These are phyloP conservation scores for Philantomba maxwellii DNA, from an alignment of 2,113 vertebrate species.

Conservation along the genomic window DNA sequence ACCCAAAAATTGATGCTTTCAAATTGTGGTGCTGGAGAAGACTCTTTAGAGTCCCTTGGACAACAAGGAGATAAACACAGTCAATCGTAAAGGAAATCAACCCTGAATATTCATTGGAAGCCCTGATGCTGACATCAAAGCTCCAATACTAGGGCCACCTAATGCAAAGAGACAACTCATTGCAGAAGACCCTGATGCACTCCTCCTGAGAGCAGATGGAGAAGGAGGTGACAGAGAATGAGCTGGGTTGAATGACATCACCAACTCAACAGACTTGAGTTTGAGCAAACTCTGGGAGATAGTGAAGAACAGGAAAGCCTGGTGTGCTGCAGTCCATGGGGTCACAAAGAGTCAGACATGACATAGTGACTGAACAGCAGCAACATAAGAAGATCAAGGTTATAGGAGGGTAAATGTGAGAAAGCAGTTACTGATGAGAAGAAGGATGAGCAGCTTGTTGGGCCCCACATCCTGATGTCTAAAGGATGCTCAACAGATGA, in stretches of 20 bases:
- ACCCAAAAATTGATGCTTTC: neutral
- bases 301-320: neutral
- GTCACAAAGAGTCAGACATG: neutral
- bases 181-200: neutral
- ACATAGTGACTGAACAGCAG: neutral
- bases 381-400: neutral
- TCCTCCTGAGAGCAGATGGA: neutral
- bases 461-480: accelerated
- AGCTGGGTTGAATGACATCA: neutral
- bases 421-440: accelerated
- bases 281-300: neutral
- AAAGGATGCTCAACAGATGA: no score
- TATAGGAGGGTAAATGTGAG: no score
- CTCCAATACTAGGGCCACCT: neutral
- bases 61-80: neutral
- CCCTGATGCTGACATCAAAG: neutral
- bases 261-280: neutral
- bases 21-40: neutral
- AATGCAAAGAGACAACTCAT: neutral
- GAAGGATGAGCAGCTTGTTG: neutral
- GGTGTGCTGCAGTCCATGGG: neutral
- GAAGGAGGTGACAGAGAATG: neutral
- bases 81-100: neutral
- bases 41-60: neutral
- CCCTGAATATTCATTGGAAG: neutral